Evolutionary conservation across 2,113 vertebrate genomes (phyloP).

Genomic region (Acrocephalus kingi): DNA sequence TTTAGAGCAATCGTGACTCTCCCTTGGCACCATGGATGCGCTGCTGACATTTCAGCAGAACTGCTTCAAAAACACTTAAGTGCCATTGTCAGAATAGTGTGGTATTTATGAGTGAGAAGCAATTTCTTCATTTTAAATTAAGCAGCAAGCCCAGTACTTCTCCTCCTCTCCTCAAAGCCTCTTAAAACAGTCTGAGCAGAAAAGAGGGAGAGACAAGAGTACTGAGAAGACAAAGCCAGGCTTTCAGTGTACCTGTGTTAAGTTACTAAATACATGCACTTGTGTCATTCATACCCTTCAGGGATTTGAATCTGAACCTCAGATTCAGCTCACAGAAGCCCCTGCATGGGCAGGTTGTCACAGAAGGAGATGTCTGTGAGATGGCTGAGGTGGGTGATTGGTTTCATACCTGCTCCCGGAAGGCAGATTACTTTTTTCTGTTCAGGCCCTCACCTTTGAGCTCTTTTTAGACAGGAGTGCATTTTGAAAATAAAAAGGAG

Average conservation of each 20-base stretch:
- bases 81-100: background rate
- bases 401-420: background rate
- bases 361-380: background rate
- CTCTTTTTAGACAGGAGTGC: background rate
- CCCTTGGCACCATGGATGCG: background rate
- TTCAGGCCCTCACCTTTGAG: background rate
- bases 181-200: background rate
- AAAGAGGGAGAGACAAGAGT: background rate
- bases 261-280: background rate
- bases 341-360: background rate
- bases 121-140: background rate
- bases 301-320: background rate
- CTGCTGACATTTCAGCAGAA: constrained; percentile 26
- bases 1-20: background rate
- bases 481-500: background rate
- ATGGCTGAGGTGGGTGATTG: background rate
- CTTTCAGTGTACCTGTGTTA: background rate
- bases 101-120: background rate
- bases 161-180: background rate
- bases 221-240: background rate
- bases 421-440: background rate
- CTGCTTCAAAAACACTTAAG: background rate
- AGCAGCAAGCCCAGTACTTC: background rate
- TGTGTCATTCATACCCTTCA: background rate
- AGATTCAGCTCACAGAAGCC: background rate